Evolutionary conservation across 2,113 vertebrate genomes (phyloP).

Genomic region (Ardeotis arabs): DNA sequence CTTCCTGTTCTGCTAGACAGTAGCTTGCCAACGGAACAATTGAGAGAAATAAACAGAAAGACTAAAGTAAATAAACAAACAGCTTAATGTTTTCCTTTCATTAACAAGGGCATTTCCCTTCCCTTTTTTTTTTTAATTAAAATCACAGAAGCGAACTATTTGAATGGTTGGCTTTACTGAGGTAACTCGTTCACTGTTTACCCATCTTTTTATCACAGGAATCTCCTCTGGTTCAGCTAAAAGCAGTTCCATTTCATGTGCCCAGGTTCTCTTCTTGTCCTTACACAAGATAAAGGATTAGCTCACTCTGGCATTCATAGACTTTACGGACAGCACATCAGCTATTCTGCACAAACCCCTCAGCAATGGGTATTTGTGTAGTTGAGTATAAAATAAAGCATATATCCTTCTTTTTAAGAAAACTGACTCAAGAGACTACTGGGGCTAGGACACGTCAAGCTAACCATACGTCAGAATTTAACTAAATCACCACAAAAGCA

Average conservation of each 20-base stretch:
- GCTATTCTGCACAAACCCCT: not conserved
- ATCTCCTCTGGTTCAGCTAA: not conserved
- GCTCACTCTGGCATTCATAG: not conserved
- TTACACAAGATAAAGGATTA: not conserved
- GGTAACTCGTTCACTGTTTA: not conserved
- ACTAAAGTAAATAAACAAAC: not conserved
- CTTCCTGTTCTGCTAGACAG: fast-evolving
- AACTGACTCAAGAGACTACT: not conserved
- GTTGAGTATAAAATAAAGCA: not conserved
- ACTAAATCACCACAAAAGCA: not conserved
- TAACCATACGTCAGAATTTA: not conserved
- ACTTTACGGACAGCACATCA: not conserved
- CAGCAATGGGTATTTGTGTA: not conserved
- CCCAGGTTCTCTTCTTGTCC: not conserved
- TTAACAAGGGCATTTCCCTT: not conserved
- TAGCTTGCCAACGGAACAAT: not conserved
- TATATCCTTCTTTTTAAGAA: not conserved
- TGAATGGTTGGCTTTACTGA: not conserved
- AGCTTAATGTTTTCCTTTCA: not conserved
- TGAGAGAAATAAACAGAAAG: not conserved
- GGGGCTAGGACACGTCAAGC: not conserved
- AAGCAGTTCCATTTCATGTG: not conserved
- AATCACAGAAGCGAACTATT: not conserved
- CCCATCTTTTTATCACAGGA: not conserved
- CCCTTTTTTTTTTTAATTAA: not conserved